Evolutionary conservation across 1,140 invertebrate genomes (phyloP), one percentile per base, ranked within the genome.

Genomic region (Drosophila insularis): DNA sequence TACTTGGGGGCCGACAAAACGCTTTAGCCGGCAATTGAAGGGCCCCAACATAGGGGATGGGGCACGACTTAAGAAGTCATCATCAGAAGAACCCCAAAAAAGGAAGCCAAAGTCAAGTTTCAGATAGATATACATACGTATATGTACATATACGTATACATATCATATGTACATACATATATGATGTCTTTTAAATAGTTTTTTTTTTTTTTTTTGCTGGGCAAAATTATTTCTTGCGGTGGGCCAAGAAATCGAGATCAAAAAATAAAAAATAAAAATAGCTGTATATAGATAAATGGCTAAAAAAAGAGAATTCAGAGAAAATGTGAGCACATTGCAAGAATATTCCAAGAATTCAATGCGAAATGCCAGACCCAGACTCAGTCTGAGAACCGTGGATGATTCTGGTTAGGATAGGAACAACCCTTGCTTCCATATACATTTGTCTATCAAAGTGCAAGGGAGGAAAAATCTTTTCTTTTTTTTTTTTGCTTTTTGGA

Each of bases 341-440:
- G 69, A 87, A 79, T 79, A 86, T 86, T 78, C 54, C 31, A 74
- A 63, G 84, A 80, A 87, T 87, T 73, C 76, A 67, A 82, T 80
- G 80, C 62, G 67, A 59, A 61, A 53, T 23, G 77, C 66, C 35
- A 63, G 43, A 72, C 60, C 46, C 23, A 43, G 35, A 58, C 70
- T 40, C 65, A 62, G 32, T 43, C 39, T 40, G 67, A 50, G 63
- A 10, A 11, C 19, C 21, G 59, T 35, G 59, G n/a, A 56, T 53
- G 23, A 32, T 14, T 56, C 27, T 14, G 27, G 23, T 6, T 19
- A 17, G 0, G 43, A 63, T 39, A 13, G 35, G 21, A 79, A 55
- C 82, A 87, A 89, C 82, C 82, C 82, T 87, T 89, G 80, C 82
- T 23, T 70, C 68, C 55, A 50, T 50, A 11, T 21, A 10, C 11